Evolutionary conservation across 2,113 vertebrate genomes (phyloP).

Genomic region (Brachypodius melanocephalos): DNA sequence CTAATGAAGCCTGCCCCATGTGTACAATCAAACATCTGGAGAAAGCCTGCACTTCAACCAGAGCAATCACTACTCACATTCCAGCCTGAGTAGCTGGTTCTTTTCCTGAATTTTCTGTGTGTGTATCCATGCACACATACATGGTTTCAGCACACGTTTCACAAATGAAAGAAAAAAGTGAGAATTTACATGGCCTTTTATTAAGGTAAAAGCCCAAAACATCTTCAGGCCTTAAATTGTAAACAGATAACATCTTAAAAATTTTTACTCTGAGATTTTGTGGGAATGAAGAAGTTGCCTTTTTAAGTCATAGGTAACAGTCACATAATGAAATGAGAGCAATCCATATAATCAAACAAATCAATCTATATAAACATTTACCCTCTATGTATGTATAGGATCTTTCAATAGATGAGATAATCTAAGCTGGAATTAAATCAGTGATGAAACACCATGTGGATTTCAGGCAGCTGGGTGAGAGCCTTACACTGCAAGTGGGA

Average conservation of each 20-base stretch:
- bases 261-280: not conserved
- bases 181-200: not conserved
- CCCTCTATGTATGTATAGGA: not conserved
- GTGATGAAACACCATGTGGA: not conserved
- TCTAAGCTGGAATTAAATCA: not conserved
- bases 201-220: not conserved
- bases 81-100: not conserved
- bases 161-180: not conserved
- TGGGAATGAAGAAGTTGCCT: not conserved
- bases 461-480: not conserved
- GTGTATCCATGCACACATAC: not conserved
- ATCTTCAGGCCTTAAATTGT: not conserved
- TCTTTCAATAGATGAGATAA: not conserved
- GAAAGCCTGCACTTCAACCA: not conserved
- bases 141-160: not conserved
- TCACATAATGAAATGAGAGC: not conserved
- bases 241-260: not conserved
- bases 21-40: constrained; percentile 7
- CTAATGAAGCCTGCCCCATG: not conserved
- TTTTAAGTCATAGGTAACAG: not conserved
- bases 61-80: not conserved
- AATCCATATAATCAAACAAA: not conserved
- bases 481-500: not conserved
- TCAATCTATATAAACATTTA: not conserved
- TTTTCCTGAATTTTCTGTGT: not conserved